Conservation (phyloP, 2,113 vertebrate species). For the Andinoacara biseriatus region DNA sequence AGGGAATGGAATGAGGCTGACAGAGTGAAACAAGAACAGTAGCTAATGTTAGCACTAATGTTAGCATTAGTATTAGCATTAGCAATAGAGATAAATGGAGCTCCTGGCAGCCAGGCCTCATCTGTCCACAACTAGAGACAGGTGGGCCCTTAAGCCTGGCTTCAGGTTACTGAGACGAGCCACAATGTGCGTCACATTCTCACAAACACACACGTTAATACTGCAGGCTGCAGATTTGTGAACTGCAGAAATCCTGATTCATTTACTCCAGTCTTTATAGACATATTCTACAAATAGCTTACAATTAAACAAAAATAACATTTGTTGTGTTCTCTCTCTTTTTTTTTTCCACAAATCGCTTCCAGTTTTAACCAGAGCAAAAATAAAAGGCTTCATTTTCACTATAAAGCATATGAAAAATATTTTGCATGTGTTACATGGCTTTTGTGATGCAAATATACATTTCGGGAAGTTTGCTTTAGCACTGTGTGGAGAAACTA, state of each 20-base stretch:
- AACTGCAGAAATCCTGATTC: conserved; percentile 4
- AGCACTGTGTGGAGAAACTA: conserved; percentile 69
- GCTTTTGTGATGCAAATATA: conserved; percentile 78
- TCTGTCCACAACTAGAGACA: conserved; percentile 78
- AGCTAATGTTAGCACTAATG: conserved; percentile 78
- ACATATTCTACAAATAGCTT: neutral
- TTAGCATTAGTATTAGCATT: conserved; percentile 77
- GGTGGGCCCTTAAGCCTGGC: conserved; percentile 72
- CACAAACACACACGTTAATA: conserved; percentile 47
- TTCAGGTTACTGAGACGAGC: conserved; percentile 67
- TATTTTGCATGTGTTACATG: conserved; percentile 60
- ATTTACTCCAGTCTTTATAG: conserved; percentile 17
- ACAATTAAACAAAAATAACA: neutral
- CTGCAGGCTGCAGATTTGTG: neutral
- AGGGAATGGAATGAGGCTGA: conserved; percentile 65
- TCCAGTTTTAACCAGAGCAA: neutral
- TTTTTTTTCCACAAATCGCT: neutral
- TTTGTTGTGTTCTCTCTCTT: neutral
- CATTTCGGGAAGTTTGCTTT: conserved; percentile 74
- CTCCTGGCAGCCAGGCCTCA: conserved; percentile 66
- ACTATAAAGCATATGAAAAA: neutral
- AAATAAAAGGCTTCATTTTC: conserved; percentile 4
- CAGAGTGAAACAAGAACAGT: conserved; percentile 76
- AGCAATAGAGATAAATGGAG: conserved; percentile 67
- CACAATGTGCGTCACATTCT: conserved; percentile 64